A percentile compares a stretch with the other conserved stretches of the same genome.
Conservation (phyloP, 64 coral and sea anemone genomes). For the Catalaphyllia jardinei region DNA sequence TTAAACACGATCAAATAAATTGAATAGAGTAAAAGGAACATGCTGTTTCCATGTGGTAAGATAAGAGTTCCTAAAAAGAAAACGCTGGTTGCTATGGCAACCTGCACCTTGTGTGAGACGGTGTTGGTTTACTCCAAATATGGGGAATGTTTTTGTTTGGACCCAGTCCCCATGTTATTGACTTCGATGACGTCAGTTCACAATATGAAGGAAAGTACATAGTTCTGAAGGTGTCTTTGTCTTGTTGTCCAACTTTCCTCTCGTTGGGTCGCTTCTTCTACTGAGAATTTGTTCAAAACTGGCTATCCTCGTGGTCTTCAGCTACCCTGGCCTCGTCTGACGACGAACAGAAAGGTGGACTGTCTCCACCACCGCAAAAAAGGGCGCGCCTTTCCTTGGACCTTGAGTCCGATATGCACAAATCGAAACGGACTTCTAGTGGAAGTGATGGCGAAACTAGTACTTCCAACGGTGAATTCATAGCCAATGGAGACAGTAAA, state of each 20-base stretch:
- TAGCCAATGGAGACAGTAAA: conserved; percentile 94
- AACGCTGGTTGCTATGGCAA: conserved; percentile 42
- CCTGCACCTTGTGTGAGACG: not conserved
- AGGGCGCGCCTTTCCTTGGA: conserved; percentile 96
- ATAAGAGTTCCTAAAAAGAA: too few relatives aligned
- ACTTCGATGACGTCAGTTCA: conserved; percentile 95
- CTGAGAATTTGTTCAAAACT: conserved; percentile 86
- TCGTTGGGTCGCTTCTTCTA: conserved; percentile 68
- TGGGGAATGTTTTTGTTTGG: conserved; percentile 42
- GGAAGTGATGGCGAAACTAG: conserved; percentile 98
- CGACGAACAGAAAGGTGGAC: conserved; percentile 99
- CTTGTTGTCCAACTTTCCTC: conserved; percentile 75
- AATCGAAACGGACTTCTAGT: conserved; percentile 98
- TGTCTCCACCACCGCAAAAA: conserved; percentile 99
- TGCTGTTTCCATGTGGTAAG: conserved; percentile 7
- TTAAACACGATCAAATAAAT: not conserved
- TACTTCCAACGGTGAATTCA: conserved; percentile 96
- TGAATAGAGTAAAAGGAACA: not conserved
- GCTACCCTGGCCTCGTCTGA: conserved; percentile 99
- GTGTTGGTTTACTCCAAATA: conserved; percentile 49
- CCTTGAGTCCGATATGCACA: conserved; percentile 99
- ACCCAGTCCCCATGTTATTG: conserved; percentile 60
- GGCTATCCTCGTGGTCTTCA: conserved; percentile 93
- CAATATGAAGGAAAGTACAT: conserved; percentile 83
- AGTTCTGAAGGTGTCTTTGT: conserved; percentile 74